Evolutionary conservation across 2,888 invertebrate genomes (phyloP), one percentile per base, ranked within the genome.

Genomic region (Aporophyla nigra): DNA sequence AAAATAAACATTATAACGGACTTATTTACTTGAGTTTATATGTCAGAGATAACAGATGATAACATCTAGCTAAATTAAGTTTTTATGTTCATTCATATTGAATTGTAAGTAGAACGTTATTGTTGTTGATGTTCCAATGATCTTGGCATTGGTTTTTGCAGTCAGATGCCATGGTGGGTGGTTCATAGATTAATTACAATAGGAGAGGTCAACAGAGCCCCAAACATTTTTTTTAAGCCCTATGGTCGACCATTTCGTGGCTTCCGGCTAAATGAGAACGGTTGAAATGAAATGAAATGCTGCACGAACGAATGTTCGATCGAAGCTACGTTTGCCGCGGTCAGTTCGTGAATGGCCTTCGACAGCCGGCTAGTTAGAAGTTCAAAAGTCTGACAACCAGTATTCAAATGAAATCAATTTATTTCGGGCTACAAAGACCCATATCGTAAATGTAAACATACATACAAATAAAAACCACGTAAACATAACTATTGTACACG

Each of bases 61-160:
- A 82, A 68, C 16, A 63, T 53, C 33, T 70, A n/a, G 9, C 12
- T 51, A 33, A 71, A 63, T 49, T 61, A 54, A 51, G n/a, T 70
- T 70, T 70, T 76, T 71, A 33, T 75, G 61, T 72, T 72, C 49
- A 65, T 77, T 74, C 40, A 51, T 71, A 62, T n/a, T 58, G 33
- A 12, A 71, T 59, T 56, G 6, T 43, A 33, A 33, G 33, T 33
- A 7, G 14, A 54, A 5, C 54, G n/a, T 54, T 67, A 21, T 21
- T 67, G 12, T 19, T 1, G 21, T 49, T 65, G 66, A 21, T 65
- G 19, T 19, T 46, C 24, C 24, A 65, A 46, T 63, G 5, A 12
- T 27, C 27, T 56, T 70, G 63, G 19, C 71, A 62, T 75, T 71
- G 61, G 33, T 82, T 84, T 82, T 85, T 78, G 51, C 27, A 49